These are phyloP conservation scores for Hemibagrus wyckioides DNA, from an alignment of 2,113 vertebrate genomes.

Conservation along the genomic window DNA sequence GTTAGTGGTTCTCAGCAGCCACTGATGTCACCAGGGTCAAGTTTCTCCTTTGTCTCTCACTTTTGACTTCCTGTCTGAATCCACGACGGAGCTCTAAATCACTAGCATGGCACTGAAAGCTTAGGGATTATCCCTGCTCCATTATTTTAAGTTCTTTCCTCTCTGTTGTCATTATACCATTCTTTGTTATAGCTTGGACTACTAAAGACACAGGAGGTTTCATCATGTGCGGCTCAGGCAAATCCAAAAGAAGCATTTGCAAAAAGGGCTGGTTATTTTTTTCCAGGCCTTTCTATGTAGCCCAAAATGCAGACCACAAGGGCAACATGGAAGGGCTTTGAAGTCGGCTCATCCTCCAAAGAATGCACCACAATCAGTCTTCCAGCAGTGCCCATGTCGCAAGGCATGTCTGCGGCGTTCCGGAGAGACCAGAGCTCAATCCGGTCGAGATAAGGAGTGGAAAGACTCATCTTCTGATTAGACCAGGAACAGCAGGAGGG, in stretches of 20 bases:
- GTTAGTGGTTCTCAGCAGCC: conserved; percentile 2
- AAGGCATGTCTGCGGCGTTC: neutral
- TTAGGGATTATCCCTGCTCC: conserved; percentile 28
- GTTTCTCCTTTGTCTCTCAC: conserved; percentile 30
- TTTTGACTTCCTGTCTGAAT: conserved; percentile 26
- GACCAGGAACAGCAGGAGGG: conserved; percentile 21
- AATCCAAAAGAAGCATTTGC: conserved; percentile 33
- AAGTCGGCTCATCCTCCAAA: conserved; percentile 62
- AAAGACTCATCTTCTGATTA: conserved; percentile 42
- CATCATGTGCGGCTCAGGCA: conserved; percentile 8
- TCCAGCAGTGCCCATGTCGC: conserved; percentile 22
- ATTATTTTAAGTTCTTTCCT: conserved; percentile 39
- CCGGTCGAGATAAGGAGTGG: conserved; percentile 30
- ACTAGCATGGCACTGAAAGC: conserved; percentile 22
- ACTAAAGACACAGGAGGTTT: neutral
- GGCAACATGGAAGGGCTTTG: conserved; percentile 56
- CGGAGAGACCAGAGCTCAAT: conserved; percentile 12
- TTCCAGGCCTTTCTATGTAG: conserved; percentile 50
- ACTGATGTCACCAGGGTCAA: conserved; percentile 41
- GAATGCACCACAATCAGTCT: conserved; percentile 48
- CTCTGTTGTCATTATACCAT: conserved; percentile 9
- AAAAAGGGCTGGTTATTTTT: conserved; percentile 35
- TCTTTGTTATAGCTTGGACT: conserved; percentile 24
- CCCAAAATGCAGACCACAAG: conserved; percentile 52
- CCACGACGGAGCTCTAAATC: conserved; percentile 36